A percentile compares a stretch with the other conserved stretches of the same genome.
Evolutionary conservation across 2,888 invertebrate genomes (phyloP).

Genomic region (Cheilosia pagana): DNA sequence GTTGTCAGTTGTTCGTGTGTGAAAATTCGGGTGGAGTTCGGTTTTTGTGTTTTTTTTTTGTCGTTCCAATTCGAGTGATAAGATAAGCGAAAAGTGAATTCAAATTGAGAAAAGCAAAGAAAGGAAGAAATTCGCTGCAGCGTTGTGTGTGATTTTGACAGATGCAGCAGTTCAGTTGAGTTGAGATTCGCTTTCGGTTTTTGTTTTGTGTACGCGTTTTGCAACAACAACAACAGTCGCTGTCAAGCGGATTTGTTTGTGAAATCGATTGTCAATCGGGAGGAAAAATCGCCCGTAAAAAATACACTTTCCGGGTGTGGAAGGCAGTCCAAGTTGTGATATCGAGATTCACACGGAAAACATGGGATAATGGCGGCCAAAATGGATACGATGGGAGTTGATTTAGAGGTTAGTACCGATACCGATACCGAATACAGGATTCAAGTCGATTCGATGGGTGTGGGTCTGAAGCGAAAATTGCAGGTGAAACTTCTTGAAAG

Average conservation of each 20-base stretch:
- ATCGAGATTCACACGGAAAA: constrained; percentile 39
- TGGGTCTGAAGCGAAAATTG: neutral
- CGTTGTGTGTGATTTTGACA: constrained; percentile 57
- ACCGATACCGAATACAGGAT: neutral
- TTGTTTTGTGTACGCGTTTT: constrained; percentile 33
- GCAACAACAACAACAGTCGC: constrained; percentile 40
- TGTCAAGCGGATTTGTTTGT: constrained; percentile 23
- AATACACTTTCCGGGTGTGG: constrained; percentile 29
- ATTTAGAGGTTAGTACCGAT: constrained; percentile 69
- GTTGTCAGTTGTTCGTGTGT: constrained; percentile 32
- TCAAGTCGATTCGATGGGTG: neutral
- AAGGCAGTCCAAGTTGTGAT: constrained; percentile 33
- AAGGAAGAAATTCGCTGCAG: constrained; percentile 22
- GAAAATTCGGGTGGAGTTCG: constrained; percentile 74
- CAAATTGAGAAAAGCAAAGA: neutral
- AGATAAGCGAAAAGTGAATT: constrained; percentile 23
- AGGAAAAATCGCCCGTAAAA: constrained; percentile 13
- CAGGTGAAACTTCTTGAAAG: too few relatives aligned
- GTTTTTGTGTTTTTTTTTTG: constrained; percentile 35
- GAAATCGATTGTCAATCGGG: constrained; percentile 46
- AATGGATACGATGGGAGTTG: constrained; percentile 70
- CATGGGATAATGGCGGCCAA: constrained; percentile 74
- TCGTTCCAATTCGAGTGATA: constrained; percentile 41
- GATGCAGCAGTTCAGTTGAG: constrained; percentile 51
- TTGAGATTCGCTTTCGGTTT: constrained; percentile 13